Base-by-base conservation (phyloP, 2,888 invertebrate genomes). In the Dascillus cervinus region DNA sequence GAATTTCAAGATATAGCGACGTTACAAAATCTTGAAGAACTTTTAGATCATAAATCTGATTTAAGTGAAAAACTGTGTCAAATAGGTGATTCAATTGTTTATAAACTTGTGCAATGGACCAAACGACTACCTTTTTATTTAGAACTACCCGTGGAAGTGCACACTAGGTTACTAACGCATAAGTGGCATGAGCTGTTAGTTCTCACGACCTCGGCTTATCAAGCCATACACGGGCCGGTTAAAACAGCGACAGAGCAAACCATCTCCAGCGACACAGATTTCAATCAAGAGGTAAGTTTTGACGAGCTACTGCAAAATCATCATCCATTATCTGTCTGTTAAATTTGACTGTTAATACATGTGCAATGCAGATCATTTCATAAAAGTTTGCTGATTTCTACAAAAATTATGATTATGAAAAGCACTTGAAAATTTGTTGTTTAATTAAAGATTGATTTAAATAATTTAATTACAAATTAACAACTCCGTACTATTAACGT, bases 41-140 rank as follows among this genome's bases (percentile, higher is more conserved):
- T 89, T 58, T 74, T 92, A 49, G 88, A 89, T 65, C 88, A 88
- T 64, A 88, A 89, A 60, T 85, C 89, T 49, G 89, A 89, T 67
- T 79, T 90, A 55, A 89, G 84, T 55, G 87, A 90, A 64, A 91
- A 86, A 65, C 75, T 95, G 52, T 91, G 91, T 72, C 88, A 86
- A 67, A 90, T 96, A 58, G 95, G 96, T 29, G 96, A 97, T 71
- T 94, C 92, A 48, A 96, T 97, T 57, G 96, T 97, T 35, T 91
- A 90, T 71, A 94, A 95, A 70, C 78, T 97, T 71, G 96, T 97
- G 48, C 92, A 94, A 67, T 97, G 97, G 97, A 96, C 96, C 56
- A 95, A 95, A 68, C 82, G 92, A 69, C 71, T 97, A 66, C 96
- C 97, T 35, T 97, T 97, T 70, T 97, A 95, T 66, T 75, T 85